These are phyloP conservation scores for Channallabes apus DNA, from an alignment of 2,797 vertebrate species.

Conservation along the genomic window DNA sequence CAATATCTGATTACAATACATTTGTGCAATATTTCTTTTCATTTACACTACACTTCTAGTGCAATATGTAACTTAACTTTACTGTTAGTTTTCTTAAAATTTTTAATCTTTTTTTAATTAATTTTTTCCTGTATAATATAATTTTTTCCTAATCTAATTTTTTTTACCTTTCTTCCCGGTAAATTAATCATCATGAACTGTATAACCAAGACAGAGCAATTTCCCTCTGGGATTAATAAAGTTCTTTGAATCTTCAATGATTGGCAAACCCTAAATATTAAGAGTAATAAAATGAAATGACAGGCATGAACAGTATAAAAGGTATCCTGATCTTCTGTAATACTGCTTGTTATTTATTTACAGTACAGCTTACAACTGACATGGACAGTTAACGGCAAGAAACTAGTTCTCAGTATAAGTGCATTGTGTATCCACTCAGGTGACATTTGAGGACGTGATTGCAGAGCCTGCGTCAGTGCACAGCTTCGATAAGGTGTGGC, in stretches of 20 bases:
- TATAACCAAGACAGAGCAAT: background rate
- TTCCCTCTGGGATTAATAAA: too few relatives aligned
- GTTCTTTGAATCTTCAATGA: background rate
- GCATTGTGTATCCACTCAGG: constrained; percentile 49
- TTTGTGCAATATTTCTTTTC: too few relatives aligned
- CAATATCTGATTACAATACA: too few relatives aligned
- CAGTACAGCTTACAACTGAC: background rate
- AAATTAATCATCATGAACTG: too few relatives aligned
- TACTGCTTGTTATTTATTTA: background rate
- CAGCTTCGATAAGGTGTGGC: constrained; percentile 65
- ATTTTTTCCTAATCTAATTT: too few relatives aligned
- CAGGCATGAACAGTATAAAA: background rate
- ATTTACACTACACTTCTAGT: too few relatives aligned
- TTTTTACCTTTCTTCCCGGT: too few relatives aligned
- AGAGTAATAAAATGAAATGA: constrained; percentile 10
- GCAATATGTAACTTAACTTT: too few relatives aligned
- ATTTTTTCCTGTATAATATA: too few relatives aligned
- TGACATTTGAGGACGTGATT: constrained; percentile 68
- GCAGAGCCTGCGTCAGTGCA: constrained; percentile 64
- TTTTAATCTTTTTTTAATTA: too few relatives aligned
- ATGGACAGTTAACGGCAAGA: background rate
- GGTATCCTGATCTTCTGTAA: background rate
- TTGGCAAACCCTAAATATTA: background rate
- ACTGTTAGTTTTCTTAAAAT: too few relatives aligned
- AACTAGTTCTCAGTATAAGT: background rate